A percentile compares a stretch with the other conserved stretches of the same genome.
Evolutionary conservation across 1,140 invertebrate species (phyloP).

Genomic region (Eupristina koningsbergeri): DNA sequence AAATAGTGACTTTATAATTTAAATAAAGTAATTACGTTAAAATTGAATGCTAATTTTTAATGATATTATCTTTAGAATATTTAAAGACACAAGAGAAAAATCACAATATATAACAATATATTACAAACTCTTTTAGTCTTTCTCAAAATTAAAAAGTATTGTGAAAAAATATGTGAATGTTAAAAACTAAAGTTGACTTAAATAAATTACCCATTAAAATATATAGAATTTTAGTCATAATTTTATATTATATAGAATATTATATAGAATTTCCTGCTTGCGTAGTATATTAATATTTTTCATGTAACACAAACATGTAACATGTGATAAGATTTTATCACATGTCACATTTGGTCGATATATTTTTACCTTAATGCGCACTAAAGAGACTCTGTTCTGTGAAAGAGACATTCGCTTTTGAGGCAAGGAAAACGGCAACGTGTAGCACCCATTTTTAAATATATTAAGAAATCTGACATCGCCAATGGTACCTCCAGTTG

Average conservation of each 20-base stretch:
- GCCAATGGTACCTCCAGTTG: no score
- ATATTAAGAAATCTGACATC: conserved; percentile 18
- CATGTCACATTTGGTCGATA: conserved; percentile 34
- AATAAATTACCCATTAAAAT: conserved; percentile 8
- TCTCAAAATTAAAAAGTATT: no score
- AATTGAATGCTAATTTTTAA: not conserved
- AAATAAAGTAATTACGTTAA: not conserved
- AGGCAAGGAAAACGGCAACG: conserved; percentile 14
- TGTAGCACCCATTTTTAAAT: conserved; percentile 23
- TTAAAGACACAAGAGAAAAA: not conserved
- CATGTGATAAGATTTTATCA: not conserved
- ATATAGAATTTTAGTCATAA: not conserved
- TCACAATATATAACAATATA: not conserved
- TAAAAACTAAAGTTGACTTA: not conserved
- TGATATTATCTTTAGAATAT: not conserved
- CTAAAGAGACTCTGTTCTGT: no score
- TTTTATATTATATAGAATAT: not conserved
- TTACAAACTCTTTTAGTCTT: no score
- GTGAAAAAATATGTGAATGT: no score
- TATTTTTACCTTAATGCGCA: not conserved
- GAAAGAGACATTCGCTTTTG: no score
- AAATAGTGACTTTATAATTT: not conserved
- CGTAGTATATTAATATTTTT: not conserved
- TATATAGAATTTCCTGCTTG: no score
- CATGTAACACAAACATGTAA: not conserved